These are phyloP conservation scores for Eulemur rubriventer DNA, from an alignment of 2,797 vertebrate genomes.

Conservation along the genomic window DNA sequence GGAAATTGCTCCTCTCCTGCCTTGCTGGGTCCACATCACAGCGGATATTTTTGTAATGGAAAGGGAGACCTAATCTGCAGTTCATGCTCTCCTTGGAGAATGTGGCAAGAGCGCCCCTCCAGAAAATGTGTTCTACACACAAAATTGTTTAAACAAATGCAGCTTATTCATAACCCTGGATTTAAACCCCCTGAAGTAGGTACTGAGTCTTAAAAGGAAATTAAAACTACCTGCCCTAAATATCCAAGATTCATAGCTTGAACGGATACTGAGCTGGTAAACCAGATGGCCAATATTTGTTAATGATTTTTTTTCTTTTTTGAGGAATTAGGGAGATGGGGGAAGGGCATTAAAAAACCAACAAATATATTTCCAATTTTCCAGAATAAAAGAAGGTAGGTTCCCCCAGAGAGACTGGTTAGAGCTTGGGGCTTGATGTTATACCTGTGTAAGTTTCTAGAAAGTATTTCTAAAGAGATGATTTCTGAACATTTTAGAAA, in stretches of 20 bases:
- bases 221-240: not conserved
- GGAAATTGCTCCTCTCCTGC: not conserved
- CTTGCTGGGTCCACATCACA: not conserved
- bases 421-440: constrained; percentile 28
- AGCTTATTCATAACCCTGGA: not conserved
- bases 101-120: not conserved
- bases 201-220: not conserved
- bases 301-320: not conserved
- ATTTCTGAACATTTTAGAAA: constrained; percentile 54
- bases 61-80: not conserved
- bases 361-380: constrained; percentile 55
- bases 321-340: not conserved
- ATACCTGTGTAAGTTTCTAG: not conserved
- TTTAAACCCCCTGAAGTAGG: not conserved
- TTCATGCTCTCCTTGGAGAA: not conserved
- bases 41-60: not conserved
- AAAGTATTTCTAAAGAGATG: constrained; percentile 44
- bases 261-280: constrained; percentile 6
- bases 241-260: not conserved
- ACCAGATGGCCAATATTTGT: not conserved
- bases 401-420: constrained; percentile 31
- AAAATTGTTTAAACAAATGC: not conserved
- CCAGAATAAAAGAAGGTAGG: constrained; percentile 53
- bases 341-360: not conserved
- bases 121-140: not conserved